These are phyloP conservation scores for Sebastes aleutianus DNA, from an alignment of 2,797 vertebrate genomes.

Conservation along the genomic window DNA sequence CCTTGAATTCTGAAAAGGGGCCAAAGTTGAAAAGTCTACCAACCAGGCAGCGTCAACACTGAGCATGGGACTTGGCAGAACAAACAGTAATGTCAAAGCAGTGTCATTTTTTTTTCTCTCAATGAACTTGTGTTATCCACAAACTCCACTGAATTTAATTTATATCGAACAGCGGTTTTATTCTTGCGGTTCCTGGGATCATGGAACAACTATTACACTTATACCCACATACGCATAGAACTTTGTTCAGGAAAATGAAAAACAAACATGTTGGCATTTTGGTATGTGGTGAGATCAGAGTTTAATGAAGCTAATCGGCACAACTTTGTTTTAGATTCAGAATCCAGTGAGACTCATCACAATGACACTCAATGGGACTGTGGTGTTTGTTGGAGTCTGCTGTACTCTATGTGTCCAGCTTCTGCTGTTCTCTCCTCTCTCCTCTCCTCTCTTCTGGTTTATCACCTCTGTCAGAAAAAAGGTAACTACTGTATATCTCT, in stretches of 20 bases:
- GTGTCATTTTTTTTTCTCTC: neutral
- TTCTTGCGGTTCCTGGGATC: neutral
- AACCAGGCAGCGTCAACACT: neutral
- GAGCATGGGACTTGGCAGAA: neutral
- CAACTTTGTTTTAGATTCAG: constrained; percentile 4
- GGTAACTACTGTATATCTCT: neutral
- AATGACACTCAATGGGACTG: neutral
- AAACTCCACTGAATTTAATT: neutral
- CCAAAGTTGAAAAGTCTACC: neutral
- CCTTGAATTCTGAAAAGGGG: neutral
- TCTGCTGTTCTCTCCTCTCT: constrained; percentile 20
- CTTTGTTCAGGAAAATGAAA: neutral
- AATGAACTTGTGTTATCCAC: neutral
- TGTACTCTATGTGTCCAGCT: constrained; percentile 42
- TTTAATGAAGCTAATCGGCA: neutral
- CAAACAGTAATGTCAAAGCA: neutral
- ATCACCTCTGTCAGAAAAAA: neutral
- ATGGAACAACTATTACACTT: neutral
- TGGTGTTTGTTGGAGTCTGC: constrained; percentile 7
- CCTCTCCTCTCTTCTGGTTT: constrained; percentile 11
- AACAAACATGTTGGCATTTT: neutral
- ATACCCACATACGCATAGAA: neutral
- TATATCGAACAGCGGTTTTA: neutral
- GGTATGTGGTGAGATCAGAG: neutral
- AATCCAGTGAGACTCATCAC: neutral